These are phyloP conservation scores for Ips typographus DNA, from an alignment of 1,140 invertebrate genomes.

Conservation along the genomic window DNA sequence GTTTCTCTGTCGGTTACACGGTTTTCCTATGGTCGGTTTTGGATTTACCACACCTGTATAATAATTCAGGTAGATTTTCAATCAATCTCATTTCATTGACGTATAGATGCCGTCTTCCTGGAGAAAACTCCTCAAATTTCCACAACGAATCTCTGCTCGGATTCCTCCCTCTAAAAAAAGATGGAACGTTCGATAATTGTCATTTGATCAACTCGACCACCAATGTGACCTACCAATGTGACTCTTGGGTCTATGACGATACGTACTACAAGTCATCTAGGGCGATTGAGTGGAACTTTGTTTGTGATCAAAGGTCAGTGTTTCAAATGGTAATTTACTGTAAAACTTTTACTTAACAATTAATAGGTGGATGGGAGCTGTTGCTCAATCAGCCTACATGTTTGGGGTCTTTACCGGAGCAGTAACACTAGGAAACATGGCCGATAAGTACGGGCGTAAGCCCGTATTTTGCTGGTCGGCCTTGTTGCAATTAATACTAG, in stretches of 20 bases:
- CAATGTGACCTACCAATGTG: conserved; percentile 58
- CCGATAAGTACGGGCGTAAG: conserved; percentile 85
- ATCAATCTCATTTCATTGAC: background rate
- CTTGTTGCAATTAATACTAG: conserved; percentile 69
- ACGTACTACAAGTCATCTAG: conserved; percentile 70
- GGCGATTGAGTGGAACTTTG: conserved; percentile 81
- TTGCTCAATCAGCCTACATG: conserved; percentile 83
- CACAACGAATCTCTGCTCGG: conserved; percentile 57
- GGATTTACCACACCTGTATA: too few relatives aligned
- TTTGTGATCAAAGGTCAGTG: conserved; percentile 65
- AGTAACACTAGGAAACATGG: conserved; percentile 78
- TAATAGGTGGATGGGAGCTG: conserved; percentile 72
- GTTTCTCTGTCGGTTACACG: too few relatives aligned
- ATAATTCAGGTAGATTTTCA: background rate
- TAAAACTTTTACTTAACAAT: background rate
- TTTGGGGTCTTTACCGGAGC: conserved; percentile 86
- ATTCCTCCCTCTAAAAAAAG: conserved; percentile 56
- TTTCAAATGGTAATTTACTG: background rate
- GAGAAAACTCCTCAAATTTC: conserved; percentile 52
- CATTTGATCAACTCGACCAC: conserved; percentile 53
- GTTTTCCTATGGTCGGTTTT: too few relatives aligned
- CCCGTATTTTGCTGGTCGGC: conserved; percentile 75
- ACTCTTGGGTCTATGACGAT: conserved; percentile 69
- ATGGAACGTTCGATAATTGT: conserved; percentile 60
- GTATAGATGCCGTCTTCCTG: conserved; percentile 64